phyloP scores from a whole-genome alignment of 2,797 vertebrate species.

The Jordanella pulchra region DNA sequence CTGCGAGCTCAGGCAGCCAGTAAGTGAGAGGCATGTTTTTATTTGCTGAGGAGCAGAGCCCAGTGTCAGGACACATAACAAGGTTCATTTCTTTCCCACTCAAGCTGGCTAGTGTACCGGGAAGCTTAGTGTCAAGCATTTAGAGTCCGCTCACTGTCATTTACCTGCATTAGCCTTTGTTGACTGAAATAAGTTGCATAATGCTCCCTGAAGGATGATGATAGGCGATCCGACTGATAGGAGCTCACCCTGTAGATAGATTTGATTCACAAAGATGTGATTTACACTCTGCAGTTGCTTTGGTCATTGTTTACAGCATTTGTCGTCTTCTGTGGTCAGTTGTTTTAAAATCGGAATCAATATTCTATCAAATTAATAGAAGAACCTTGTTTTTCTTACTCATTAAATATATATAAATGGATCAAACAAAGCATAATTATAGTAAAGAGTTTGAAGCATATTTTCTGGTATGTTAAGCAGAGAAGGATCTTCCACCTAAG shows the following conservation, averaged over 20 bases:
- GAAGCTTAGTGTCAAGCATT: slow-evolving; percentile 75
- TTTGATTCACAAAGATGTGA: slow-evolving; percentile 36
- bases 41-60: slow-evolving; percentile 79
- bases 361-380: no score
- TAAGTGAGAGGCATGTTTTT: slow-evolving; percentile 86
- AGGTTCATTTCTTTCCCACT: slow-evolving; percentile 80
- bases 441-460: no score
- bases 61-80: slow-evolving; percentile 81
- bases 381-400: no score
- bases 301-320: slow-evolving; percentile 10
- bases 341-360: neutral
- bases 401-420: no score
- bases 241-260: slow-evolving; percentile 38
- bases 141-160: slow-evolving; percentile 54
- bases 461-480: no score
- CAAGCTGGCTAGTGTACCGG: slow-evolving; percentile 56
- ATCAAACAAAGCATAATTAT: no score
- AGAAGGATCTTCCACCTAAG: no score
- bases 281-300: slow-evolving; percentile 29
- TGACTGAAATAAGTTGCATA: slow-evolving; percentile 44
- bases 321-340: slow-evolving; percentile 29
- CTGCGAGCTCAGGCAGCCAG: slow-evolving; percentile 72
- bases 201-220: slow-evolving; percentile 36
- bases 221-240: slow-evolving; percentile 22
- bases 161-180: slow-evolving; percentile 70